These are phyloP conservation scores for Oceanodroma leucorhoa DNA, from an alignment of 2,797 vertebrate genomes.

Conservation along the genomic window DNA sequence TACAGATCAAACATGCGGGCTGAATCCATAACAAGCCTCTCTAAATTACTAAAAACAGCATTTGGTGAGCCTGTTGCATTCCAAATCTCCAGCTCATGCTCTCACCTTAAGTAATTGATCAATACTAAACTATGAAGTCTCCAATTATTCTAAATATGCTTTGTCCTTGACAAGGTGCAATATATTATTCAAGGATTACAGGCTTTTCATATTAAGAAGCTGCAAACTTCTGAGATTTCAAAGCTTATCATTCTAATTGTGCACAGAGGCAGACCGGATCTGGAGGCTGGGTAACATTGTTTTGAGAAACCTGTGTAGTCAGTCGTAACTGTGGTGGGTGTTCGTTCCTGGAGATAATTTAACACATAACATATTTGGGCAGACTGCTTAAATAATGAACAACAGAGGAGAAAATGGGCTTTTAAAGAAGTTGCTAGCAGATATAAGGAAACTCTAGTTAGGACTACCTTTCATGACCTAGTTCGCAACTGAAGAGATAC, in stretches of 20 bases:
- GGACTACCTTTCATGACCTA: background rate
- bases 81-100: background rate
- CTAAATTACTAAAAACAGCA: background rate
- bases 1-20: background rate
- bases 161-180: background rate
- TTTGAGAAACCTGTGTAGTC: background rate
- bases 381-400: background rate
- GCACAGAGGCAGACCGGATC: rapidly evolving
- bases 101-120: background rate
- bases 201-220: background rate
- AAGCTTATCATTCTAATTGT: background rate
- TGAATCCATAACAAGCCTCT: background rate
- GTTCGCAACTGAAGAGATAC: background rate
- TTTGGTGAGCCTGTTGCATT: background rate
- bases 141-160: background rate
- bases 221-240: background rate
- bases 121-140: background rate
- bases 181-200: background rate
- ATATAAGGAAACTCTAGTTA: background rate
- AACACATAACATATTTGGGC: background rate
- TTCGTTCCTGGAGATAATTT: background rate
- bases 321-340: background rate
- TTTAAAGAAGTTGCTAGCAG: background rate
- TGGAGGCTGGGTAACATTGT: background rate
- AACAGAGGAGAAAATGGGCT: background rate